Percentiles rank a stretch among this genome's conserved stretches.
These are phyloP conservation scores for Ariopsis seemanni DNA, from an alignment of 2,113 vertebrate species.

Conservation along the genomic window DNA sequence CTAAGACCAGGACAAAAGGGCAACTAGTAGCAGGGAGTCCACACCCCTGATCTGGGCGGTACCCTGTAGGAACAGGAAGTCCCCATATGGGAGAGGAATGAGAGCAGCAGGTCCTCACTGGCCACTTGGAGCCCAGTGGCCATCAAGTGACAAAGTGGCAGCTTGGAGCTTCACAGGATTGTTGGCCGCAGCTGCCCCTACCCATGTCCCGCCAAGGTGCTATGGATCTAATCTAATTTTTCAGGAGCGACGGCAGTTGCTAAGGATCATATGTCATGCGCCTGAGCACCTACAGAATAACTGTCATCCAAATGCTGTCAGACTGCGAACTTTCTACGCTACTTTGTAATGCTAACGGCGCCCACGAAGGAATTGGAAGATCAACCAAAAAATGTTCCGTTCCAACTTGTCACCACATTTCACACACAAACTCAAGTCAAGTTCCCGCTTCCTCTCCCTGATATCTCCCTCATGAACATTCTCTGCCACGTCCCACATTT, in stretches of 20 bases:
- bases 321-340: not conserved
- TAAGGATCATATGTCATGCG: conserved; percentile 9
- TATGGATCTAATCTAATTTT: conserved; percentile 33
- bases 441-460: conserved; percentile 27
- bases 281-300: conserved; percentile 49
- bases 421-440: not conserved
- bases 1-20: conserved; percentile 27
- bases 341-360: conserved; percentile 10
- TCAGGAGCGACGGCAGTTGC: conserved; percentile 1
- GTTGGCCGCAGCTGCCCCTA: conserved; percentile 52
- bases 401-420: conserved; percentile 64
- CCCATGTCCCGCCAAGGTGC: conserved; percentile 52
- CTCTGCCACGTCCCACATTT: conserved; percentile 37
- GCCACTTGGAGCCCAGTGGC: conserved; percentile 37
- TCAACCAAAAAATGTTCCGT: not conserved
- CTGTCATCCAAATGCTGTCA: conserved; percentile 27
- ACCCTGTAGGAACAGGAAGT: conserved; percentile 51
- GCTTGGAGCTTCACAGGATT: conserved; percentile 52
- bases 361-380: conserved; percentile 2
- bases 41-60: conserved; percentile 21
- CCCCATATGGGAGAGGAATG: conserved; percentile 50
- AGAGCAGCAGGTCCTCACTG: conserved; percentile 48
- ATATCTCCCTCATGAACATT: conserved; percentile 45
- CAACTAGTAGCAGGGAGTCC: conserved; percentile 21
- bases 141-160: conserved; percentile 39